Percentiles rank a stretch among this genome's conserved stretches.
phyloP scores from a whole-genome alignment of 2,797 vertebrate genomes.

The Helarctos malayanus region DNA sequence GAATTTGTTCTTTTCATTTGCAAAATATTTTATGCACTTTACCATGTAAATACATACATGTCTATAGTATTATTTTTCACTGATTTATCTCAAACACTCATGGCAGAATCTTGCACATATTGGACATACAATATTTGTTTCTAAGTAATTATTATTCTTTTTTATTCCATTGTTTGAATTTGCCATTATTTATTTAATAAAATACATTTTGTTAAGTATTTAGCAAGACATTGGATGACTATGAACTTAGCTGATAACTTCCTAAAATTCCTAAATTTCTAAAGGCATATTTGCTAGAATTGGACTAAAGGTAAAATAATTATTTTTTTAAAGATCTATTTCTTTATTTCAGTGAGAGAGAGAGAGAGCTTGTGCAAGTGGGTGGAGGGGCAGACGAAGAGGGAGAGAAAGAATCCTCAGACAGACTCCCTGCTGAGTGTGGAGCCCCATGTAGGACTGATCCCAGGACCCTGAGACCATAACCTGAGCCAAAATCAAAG shows the following conservation, averaged over 20 bases:
- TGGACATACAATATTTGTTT: not conserved
- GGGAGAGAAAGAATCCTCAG: not conserved
- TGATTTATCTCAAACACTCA: not conserved
- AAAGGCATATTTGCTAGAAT: not conserved
- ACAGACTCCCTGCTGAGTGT: not conserved
- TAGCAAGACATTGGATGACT: not conserved
- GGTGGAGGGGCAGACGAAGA: not conserved
- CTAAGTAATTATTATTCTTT: not conserved
- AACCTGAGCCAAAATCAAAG: not conserved
- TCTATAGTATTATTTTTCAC: not conserved
- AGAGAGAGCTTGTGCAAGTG: not conserved
- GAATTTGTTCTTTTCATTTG: not conserved
- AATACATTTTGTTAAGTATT: not conserved
- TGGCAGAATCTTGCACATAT: not conserved
- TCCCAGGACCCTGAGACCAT: not conserved
- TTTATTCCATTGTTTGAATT: not conserved
- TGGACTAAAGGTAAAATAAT: not conserved
- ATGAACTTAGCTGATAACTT: not conserved
- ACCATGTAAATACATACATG: not conserved
- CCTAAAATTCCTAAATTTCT: not conserved
- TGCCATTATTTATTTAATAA: not conserved
- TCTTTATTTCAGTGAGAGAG: not conserved
- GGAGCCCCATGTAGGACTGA: not conserved
- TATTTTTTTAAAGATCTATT: not conserved
- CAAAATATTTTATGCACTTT: not conserved